Conservation (phyloP, 2,888 invertebrate species). For the Tetragonisca angustula region DNA sequence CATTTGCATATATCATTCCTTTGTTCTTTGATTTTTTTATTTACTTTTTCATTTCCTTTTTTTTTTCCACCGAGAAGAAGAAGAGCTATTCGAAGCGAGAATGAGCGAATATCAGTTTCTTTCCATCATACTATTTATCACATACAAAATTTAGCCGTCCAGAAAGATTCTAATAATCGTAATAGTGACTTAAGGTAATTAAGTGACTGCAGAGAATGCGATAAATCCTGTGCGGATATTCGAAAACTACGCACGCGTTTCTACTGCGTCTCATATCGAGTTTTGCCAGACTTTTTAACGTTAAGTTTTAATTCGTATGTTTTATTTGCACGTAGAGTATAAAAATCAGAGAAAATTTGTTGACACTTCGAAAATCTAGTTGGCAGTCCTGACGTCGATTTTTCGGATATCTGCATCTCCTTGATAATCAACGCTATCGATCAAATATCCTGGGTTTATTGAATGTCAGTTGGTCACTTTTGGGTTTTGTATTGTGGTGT, state of each 20-base stretch:
- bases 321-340: background rate
- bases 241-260: slow-evolving; percentile 42
- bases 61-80: background rate
- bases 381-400: background rate
- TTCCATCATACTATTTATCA: slow-evolving; percentile 49
- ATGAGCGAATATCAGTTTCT: slow-evolving; percentile 50
- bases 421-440: slow-evolving; percentile 57
- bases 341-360: background rate
- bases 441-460: slow-evolving; percentile 60
- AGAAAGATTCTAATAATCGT: slow-evolving; percentile 65
- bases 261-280: slow-evolving; percentile 7
- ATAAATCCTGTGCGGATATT: slow-evolving; percentile 65
- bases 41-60: background rate
- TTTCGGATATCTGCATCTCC: slow-evolving; percentile 69
- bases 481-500: slow-evolving; percentile 67
- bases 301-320: background rate
- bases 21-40: slow-evolving; percentile 4
- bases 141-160: slow-evolving; percentile 69
- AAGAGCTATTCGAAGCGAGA: slow-evolving; percentile 41
- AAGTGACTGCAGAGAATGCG: slow-evolving; percentile 70
- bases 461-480: slow-evolving; percentile 64
- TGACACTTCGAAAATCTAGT: background rate
- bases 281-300: background rate
- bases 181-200: slow-evolving; percentile 64
- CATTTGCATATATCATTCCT: slow-evolving; percentile 30